Conservation (phyloP, 2,888 invertebrate genomes). For the Ctenicera cuprea region DNA sequence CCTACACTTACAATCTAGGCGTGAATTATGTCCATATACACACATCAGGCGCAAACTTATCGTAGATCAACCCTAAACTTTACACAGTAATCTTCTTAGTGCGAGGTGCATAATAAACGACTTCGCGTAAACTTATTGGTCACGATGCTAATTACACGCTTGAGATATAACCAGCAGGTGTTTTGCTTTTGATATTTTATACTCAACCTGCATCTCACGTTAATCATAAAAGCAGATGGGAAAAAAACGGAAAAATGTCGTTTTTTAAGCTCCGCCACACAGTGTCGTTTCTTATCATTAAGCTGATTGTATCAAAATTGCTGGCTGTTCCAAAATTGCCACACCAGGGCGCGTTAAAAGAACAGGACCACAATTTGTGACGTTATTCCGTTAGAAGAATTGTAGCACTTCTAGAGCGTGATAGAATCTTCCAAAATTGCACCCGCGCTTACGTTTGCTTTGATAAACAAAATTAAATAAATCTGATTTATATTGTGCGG, state of each 20-base stretch:
- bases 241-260: neutral
- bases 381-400: neutral
- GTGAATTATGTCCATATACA: neutral
- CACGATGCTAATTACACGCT: slow-evolving; percentile 16
- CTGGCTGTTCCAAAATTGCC: slow-evolving; percentile 6
- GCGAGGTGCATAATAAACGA: slow-evolving; percentile 8
- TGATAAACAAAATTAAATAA: no score
- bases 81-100: slow-evolving; percentile 6
- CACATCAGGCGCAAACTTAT: neutral
- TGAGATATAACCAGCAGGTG: slow-evolving; percentile 15
- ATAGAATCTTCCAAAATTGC: no score
- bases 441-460: neutral
- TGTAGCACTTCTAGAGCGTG: neutral
- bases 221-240: slow-evolving; percentile 1
- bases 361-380: neutral
- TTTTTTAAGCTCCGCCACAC: slow-evolving; percentile 6
- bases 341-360: neutral
- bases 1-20: neutral
- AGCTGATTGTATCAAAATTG: slow-evolving; percentile 3
- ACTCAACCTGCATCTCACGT: neutral
- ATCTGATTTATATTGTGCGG: no score
- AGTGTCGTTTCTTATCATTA: slow-evolving; percentile 19
- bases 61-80: slow-evolving; percentile 15
- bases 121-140: slow-evolving; percentile 15
- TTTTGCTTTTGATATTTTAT: slow-evolving; percentile 3